Conservation (phyloP, 2,113 vertebrate species). For the Hemibagrus wyckioides region DNA sequence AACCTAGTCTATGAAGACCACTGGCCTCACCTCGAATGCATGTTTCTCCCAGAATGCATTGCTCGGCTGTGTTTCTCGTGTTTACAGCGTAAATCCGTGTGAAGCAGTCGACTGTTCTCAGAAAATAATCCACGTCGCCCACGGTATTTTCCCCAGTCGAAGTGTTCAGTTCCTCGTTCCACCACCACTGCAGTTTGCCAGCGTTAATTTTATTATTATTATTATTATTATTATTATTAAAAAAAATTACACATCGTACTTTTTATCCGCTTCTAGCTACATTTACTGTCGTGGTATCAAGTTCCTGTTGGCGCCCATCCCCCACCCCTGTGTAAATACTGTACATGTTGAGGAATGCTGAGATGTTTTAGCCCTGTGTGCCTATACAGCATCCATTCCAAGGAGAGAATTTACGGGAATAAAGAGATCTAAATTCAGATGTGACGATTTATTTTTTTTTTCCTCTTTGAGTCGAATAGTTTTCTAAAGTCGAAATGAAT, state of each 20-base stretch:
- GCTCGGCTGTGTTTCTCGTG: slow-evolving; percentile 20
- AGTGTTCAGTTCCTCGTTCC: background rate
- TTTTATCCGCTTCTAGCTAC: slow-evolving; percentile 3
- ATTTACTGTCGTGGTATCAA: background rate
- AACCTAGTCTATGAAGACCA: slow-evolving; percentile 2
- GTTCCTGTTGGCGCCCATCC: background rate
- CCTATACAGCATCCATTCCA: slow-evolving; percentile 77
- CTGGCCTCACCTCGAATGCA: slow-evolving; percentile 24
- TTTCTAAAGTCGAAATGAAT: slow-evolving; percentile 74
- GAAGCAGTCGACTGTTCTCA: background rate
- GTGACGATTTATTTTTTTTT: slow-evolving; percentile 5
- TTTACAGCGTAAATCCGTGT: slow-evolving; percentile 16
- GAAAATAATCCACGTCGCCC: background rate
- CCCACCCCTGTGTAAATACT: slow-evolving; percentile 19
- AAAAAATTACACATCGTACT: background rate
- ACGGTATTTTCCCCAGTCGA: background rate
- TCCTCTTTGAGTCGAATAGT: slow-evolving; percentile 71
- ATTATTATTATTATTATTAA: background rate
- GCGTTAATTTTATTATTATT: background rate
- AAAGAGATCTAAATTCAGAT: slow-evolving; percentile 34
- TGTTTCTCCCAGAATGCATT: slow-evolving; percentile 35
- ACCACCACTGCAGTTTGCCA: background rate
- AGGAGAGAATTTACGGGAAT: slow-evolving; percentile 51
- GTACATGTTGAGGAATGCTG: slow-evolving; percentile 31
- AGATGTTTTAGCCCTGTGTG: slow-evolving; percentile 66